These are phyloP conservation scores for Apodemia duryi DNA, from an alignment of 2,888 invertebrate species.

Conservation along the genomic window DNA sequence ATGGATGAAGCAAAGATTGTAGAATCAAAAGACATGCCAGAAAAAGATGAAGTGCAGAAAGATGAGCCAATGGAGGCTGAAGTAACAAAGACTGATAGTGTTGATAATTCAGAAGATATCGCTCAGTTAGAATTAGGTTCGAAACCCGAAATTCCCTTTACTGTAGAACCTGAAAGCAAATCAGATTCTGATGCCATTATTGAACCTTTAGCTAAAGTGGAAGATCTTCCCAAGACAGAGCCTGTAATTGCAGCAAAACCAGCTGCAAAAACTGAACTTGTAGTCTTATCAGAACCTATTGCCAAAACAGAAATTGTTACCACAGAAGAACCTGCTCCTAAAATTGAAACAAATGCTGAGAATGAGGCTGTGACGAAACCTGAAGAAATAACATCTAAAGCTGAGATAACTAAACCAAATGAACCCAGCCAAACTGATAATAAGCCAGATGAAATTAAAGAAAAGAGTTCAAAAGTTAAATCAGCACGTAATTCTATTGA, in stretches of 20 bases:
- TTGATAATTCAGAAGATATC: slow-evolving; percentile 14
- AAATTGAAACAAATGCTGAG: slow-evolving; percentile 12
- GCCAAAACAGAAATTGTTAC: slow-evolving; percentile 4
- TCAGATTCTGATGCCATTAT: slow-evolving; percentile 5
- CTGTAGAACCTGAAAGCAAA: not conserved
- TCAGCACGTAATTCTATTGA: slow-evolving; percentile 53
- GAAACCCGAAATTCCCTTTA: not conserved
- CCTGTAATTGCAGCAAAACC: slow-evolving; percentile 3
- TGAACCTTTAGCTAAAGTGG: slow-evolving; percentile 8
- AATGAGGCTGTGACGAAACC: slow-evolving; percentile 12
- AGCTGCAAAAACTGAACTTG: slow-evolving; percentile 13
- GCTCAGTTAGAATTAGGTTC: not conserved
- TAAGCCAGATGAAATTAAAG: slow-evolving; percentile 31
- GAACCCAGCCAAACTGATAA: slow-evolving; percentile 26
- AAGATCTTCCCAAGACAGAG: not conserved
- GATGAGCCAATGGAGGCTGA: slow-evolving; percentile 26
- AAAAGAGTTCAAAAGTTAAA: slow-evolving; percentile 44
- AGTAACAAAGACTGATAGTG: slow-evolving; percentile 10
- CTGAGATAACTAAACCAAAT: slow-evolving; percentile 16
- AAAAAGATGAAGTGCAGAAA: slow-evolving; percentile 6
- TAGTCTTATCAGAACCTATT: not conserved
- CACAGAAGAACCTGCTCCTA: slow-evolving; percentile 2
- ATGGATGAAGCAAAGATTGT: slow-evolving; percentile 24
- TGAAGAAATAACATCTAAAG: slow-evolving; percentile 9
- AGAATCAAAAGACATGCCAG: slow-evolving; percentile 22